Conservation (phyloP, 2,797 vertebrate species). For the Rhodeus uyekii region DNA sequence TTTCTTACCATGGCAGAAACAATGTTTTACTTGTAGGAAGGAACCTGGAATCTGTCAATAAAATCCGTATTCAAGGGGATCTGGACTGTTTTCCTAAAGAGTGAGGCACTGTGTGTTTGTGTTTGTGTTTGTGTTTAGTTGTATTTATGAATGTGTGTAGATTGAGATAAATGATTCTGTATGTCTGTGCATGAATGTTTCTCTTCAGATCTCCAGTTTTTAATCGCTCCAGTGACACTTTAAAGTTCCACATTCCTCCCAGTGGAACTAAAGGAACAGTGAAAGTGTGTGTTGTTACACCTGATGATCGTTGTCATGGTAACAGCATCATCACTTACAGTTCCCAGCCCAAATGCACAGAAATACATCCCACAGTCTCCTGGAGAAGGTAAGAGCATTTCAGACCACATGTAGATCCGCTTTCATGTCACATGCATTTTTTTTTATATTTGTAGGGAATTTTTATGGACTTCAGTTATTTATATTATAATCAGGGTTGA, state of each 20-base stretch:
- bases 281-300: constrained; percentile 78
- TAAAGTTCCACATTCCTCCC: constrained; percentile 83
- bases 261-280: constrained; percentile 79
- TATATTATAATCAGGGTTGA: neutral
- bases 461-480: neutral
- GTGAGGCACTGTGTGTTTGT: constrained; percentile 72
- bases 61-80: constrained; percentile 77
- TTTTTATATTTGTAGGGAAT: neutral
- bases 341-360: constrained; percentile 79
- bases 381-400: constrained; percentile 82
- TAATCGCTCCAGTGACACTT: constrained; percentile 72
- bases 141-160: neutral
- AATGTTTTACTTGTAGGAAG: constrained; percentile 77
- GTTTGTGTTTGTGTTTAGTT: neutral
- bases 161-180: neutral
- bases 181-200: neutral
- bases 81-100: constrained; percentile 76
- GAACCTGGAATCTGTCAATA: constrained; percentile 77
- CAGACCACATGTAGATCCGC: neutral
- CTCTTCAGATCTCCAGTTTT: constrained; percentile 76
- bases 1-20: constrained; percentile 85
- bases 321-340: constrained; percentile 74
- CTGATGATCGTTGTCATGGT: constrained; percentile 75
- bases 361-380: constrained; percentile 72
- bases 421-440: neutral